Evolutionary conservation across 2,888 invertebrate species (phyloP).

Genomic region (Melanargia galathea): DNA sequence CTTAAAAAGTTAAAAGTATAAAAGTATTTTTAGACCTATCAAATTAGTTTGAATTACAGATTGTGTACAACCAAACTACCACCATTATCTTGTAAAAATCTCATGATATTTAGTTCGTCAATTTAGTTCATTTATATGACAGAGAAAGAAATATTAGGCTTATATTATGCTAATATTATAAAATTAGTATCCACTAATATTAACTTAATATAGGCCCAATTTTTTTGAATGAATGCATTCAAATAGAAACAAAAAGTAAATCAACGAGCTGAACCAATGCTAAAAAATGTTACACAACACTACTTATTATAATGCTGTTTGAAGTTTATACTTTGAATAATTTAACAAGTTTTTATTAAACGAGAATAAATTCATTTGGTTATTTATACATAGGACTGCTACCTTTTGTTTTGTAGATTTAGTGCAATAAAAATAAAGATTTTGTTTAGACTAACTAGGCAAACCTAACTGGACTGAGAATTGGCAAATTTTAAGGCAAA

Average conservation of each 20-base stretch:
- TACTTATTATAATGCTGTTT: background rate
- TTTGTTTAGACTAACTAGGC: too few species aligned
- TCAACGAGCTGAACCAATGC: background rate
- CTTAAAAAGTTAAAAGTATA: background rate
- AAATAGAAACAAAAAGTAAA: constrained; percentile 12
- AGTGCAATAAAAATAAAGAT: too few species aligned
- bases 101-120: background rate
- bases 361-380: constrained; percentile 33
- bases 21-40: too few species aligned
- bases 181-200: background rate
- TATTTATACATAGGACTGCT: constrained; percentile 32
- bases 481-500: too few species aligned
- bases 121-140: constrained; percentile 1
- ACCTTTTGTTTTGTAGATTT: constrained; percentile 23
- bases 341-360: background rate
- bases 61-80: too few species aligned
- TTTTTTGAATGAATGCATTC: background rate
- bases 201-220: constrained; percentile 12
- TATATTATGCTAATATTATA: constrained; percentile 7
- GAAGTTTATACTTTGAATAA: background rate
- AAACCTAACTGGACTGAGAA: too few species aligned
- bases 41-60: too few species aligned
- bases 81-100: too few species aligned
- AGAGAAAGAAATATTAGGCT: background rate
- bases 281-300: constrained; percentile 10